Evolutionary conservation across 2,113 vertebrate genomes (phyloP).

Genomic region (Sitta europaea): DNA sequence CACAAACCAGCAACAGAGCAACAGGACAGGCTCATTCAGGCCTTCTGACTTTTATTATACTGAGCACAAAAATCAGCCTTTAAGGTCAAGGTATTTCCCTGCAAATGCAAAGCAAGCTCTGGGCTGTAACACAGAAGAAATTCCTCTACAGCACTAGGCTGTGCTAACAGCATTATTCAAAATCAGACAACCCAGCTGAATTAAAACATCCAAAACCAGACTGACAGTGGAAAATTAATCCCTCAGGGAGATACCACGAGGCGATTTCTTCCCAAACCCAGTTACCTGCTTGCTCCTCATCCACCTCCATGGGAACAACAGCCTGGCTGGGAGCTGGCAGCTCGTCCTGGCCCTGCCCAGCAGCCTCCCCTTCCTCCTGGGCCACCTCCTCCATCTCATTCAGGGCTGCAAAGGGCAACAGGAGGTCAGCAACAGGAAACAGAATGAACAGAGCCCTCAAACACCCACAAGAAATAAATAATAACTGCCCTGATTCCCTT

Average conservation of each 20-base stretch:
- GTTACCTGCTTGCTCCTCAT: constrained; percentile 96
- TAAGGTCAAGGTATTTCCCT: background rate
- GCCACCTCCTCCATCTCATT: constrained; percentile 86
- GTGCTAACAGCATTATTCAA: background rate
- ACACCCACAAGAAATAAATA: background rate
- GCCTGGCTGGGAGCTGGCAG: constrained; percentile 67
- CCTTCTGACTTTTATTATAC: background rate
- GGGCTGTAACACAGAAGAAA: background rate
- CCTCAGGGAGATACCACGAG: background rate
- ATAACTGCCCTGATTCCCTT: background rate
- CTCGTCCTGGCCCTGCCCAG: constrained; percentile 65
- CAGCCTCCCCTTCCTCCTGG: constrained; percentile 78
- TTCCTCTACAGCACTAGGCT: background rate
- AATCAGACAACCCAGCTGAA: background rate
- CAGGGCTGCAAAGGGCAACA: constrained; percentile 72
- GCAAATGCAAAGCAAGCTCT: background rate
- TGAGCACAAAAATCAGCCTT: background rate
- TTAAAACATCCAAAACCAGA: background rate
- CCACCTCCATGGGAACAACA: constrained; percentile 73
- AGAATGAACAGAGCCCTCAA: background rate
- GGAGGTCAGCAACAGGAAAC: background rate
- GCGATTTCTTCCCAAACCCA: background rate
- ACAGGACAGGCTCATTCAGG: background rate
- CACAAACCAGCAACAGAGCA: background rate
- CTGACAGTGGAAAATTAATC: background rate